Conservation (phyloP, 2,888 invertebrate genomes). For the Drosophila barbarae region DNA sequence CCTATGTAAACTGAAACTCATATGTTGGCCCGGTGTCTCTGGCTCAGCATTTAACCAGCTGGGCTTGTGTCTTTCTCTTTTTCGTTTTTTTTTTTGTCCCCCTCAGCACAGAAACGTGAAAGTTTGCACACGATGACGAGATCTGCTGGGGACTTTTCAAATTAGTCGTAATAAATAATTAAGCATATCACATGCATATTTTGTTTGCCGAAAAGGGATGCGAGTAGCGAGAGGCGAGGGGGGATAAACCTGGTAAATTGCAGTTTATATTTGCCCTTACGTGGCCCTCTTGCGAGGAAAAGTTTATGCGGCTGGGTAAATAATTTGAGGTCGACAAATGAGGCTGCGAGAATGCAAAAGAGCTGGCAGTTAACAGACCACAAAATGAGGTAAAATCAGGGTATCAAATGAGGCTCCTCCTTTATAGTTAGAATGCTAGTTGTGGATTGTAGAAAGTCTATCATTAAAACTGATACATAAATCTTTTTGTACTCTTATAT, state of each 20-base stretch:
- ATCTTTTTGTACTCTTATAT: neutral
- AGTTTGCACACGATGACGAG: constrained; percentile 40
- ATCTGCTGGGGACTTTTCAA: constrained; percentile 57
- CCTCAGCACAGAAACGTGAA: constrained; percentile 36
- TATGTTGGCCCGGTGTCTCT: constrained; percentile 26
- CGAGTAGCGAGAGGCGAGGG: neutral
- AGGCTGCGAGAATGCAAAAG: constrained; percentile 10
- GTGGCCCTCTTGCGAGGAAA: constrained; percentile 5
- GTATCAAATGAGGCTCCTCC: too few relatives aligned
- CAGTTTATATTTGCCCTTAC: constrained; percentile 29
- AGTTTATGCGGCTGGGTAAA: constrained; percentile 35
- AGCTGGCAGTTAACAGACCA: constrained; percentile 6
- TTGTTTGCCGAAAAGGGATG: constrained; percentile 1
- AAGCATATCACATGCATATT: constrained; percentile 59
- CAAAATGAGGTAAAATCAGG: constrained; percentile 6
- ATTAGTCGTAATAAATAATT: constrained; percentile 71
- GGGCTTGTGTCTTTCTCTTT: constrained; percentile 11
- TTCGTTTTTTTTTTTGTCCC: constrained; percentile 24
- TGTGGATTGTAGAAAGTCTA: neutral
- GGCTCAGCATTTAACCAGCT: constrained; percentile 47
- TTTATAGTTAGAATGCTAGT: neutral
- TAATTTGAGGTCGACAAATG: constrained; percentile 26
- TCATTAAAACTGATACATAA: neutral
- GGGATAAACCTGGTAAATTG: constrained; percentile 21
- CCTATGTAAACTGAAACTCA: constrained; percentile 49